Evolutionary conservation across 30 jellyfish, hydroid and myxozoan genomes (phyloP), one percentile per base, ranked within the genome.

Genomic region (Pelagia noctiluca): DNA sequence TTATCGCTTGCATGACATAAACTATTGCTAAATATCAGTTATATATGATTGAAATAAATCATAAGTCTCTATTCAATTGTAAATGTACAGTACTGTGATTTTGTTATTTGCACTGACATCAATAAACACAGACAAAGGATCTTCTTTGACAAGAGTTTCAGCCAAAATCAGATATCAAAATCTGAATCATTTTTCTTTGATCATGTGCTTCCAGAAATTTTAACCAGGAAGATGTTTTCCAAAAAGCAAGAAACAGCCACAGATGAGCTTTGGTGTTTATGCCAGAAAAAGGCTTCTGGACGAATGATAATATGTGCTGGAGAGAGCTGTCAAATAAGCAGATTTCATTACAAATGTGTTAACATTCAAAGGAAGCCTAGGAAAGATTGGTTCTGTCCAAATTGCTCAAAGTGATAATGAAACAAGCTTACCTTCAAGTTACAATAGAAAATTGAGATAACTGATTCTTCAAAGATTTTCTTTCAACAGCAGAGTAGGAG

Each of bases 271-370:
- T 60, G 30, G 10, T 60, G 72, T 26, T 4, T n/a, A n/a, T 47
- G 79, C 60, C 30, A 50, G 36, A 75, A 61, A 25, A 54, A 54
- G 30, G 66, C 87, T 1, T 2, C 21, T 47, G 42, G 63, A 0
- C 77, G 48, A 1, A 75, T 75, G 87, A 75, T 75, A 33, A 34
- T 61, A 1, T 75, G 54, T 50, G 79, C 63, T 47, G 87, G 87
- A 19, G 63, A 21, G 1, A 21, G 2, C 62, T 49, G 87, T 25
- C n/a, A 47, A 75, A 46, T 75, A n/a, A 42, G 42, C 1, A 8
- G 76, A 61, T 75, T 75, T 25, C 87, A 75, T 75, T 75, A 75
- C 60, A n/a, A 54, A 1, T 75, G 87, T 75, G 87, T 75, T 2
- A 30, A 50, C 26, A 31, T 75, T 10, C 24, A 0, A 48, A 48